Percentiles rank a stretch among this genome's conserved stretches.
Evolutionary conservation across 2,113 vertebrate genomes (phyloP).

Genomic region (Phainopepla nitens): DNA sequence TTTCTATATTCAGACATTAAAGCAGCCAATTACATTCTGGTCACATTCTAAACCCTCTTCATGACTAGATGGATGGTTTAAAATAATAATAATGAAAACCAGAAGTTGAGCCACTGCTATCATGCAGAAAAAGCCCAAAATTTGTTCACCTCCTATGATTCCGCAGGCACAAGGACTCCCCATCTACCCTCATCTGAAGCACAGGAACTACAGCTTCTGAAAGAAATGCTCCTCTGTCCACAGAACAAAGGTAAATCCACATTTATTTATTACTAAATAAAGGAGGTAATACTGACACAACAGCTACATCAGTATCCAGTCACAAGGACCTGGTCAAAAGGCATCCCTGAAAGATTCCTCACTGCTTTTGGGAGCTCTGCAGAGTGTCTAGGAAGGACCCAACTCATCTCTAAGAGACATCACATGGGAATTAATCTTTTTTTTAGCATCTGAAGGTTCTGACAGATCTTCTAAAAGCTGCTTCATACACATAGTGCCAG

Average conservation of each 20-base stretch:
- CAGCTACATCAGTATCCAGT: background rate
- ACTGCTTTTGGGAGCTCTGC: background rate
- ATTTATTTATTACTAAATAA: background rate
- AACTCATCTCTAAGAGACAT: background rate
- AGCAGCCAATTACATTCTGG: background rate
- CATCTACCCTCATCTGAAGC: background rate
- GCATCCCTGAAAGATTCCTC: background rate
- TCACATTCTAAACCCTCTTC: background rate
- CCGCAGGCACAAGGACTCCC: rapidly evolving
- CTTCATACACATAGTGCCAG: background rate
- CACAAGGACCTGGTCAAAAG: background rate
- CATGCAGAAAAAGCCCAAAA: background rate
- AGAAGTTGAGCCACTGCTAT: background rate
- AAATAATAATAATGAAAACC: background rate
- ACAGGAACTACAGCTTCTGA: background rate
- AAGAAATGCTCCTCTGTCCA: background rate
- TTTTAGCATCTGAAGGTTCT: background rate
- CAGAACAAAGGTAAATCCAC: background rate
- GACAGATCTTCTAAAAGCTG: background rate
- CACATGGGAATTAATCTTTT: background rate
- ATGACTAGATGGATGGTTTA: background rate
- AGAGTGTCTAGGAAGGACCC: background rate
- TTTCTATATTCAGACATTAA: background rate
- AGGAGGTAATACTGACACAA: background rate
- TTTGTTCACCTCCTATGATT: background rate